Evolutionary conservation across 2,797 vertebrate species (phyloP).

Genomic region (Arrhamphus sclerolepis): DNA sequence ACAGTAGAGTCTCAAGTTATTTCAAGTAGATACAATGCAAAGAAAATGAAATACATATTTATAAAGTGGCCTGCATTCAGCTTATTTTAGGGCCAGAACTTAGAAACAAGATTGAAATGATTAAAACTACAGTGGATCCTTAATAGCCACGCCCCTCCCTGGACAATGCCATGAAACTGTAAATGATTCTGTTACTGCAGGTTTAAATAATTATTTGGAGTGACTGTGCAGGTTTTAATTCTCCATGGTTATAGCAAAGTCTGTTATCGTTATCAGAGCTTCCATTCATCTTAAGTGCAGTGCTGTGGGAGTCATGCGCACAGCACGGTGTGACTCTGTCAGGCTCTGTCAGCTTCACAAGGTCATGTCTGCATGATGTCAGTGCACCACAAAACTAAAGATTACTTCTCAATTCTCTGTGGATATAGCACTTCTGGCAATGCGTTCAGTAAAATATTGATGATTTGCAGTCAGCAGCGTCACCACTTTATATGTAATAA

Average conservation of each 20-base stretch:
- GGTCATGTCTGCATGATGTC: slow-evolving; percentile 50
- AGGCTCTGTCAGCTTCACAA: slow-evolving; percentile 51
- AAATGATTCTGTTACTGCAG: background rate
- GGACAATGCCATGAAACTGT: background rate
- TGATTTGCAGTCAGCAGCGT: background rate
- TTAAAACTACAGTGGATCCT: no score
- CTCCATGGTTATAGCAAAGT: slow-evolving; percentile 1
- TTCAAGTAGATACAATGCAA: no score
- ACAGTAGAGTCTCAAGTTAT: no score
- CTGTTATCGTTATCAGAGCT: slow-evolving; percentile 18
- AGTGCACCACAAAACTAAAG: slow-evolving; percentile 34
- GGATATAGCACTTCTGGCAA: slow-evolving; percentile 3
- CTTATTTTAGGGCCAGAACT: no score
- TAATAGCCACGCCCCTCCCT: no score
- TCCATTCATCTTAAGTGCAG: slow-evolving; percentile 25
- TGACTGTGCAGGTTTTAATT: background rate
- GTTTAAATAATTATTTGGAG: background rate
- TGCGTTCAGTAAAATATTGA: slow-evolving; percentile 7
- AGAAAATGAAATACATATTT: no score
- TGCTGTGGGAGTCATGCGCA: slow-evolving; percentile 5
- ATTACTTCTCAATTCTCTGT: slow-evolving; percentile 12
- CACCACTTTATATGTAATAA: background rate
- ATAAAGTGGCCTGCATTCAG: no score
- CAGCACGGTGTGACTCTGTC: slow-evolving; percentile 28
- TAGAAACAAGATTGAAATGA: no score